Conservation (phyloP, 2,113 vertebrate species). For the Chinchilla lanigera region DNA sequence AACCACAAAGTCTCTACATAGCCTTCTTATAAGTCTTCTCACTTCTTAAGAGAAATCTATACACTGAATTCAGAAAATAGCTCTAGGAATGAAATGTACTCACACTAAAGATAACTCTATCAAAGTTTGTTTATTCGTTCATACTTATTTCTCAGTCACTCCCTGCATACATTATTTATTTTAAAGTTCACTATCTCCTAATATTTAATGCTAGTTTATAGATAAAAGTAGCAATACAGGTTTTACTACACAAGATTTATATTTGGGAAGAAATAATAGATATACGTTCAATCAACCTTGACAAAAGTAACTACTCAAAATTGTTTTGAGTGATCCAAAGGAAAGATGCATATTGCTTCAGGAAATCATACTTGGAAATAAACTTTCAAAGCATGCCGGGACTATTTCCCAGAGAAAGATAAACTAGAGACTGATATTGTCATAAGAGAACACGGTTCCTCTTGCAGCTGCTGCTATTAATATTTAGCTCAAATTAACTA, state of each 20-base stretch:
- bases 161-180: not conserved
- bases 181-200: not conserved
- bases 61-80: not conserved
- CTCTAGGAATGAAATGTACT: not conserved
- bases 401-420: not conserved
- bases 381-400: not conserved
- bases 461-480: slow-evolving; percentile 10
- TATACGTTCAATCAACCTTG: not conserved
- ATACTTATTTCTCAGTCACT: not conserved
- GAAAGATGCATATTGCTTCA: not conserved
- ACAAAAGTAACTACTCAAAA: not conserved
- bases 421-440: not conserved
- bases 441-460: not conserved
- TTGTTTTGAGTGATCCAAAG: not conserved
- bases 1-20: not conserved
- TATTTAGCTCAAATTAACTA: slow-evolving; percentile 53
- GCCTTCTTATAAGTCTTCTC: not conserved
- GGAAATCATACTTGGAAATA: not conserved
- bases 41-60: not conserved
- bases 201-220: not conserved
- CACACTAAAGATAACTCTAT: not conserved
- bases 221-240: not conserved
- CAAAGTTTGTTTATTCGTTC: not conserved
- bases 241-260: not conserved
- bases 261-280: not conserved